Evolutionary conservation across 2,888 invertebrate genomes (phyloP), one percentile per base, ranked within the genome.

Genomic region (Axea sp.): DNA sequence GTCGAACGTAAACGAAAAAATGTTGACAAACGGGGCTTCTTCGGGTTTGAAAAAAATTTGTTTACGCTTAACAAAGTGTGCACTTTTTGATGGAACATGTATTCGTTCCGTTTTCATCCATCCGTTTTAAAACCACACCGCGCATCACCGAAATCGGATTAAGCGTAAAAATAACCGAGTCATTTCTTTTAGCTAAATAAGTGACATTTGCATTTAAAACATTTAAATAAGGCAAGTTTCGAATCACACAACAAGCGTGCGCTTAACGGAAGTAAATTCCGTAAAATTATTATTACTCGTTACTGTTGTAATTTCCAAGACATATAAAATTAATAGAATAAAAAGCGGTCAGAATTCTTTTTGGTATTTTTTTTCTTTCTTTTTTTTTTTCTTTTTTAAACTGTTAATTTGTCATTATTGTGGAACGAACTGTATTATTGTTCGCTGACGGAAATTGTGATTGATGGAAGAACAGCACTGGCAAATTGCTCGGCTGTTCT

Each of bases 401-500:
- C n/a, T n/a, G n/a, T n/a, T n/a, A n/a, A n/a, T n/a, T n/a, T n/a
- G n/a, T n/a, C n/a, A n/a, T n/a, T n/a, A n/a, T n/a, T n/a, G n/a
- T n/a, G n/a, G n/a, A n/a, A n/a, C n/a, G n/a, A n/a, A n/a, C n/a
- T n/a, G n/a, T n/a, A n/a, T n/a, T n/a, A n/a, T n/a, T n/a, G n/a
- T n/a, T n/a, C n/a, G 24, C 26, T 17, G 15, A 17, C 12, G 17
- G 51, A 33, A 68, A 43, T 35, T 53, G 45, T 19, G 24, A 55
- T 53, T 30, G 55, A 22, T 35, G 47, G 37, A 26, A 30, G 39
- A 12, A 24, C n/a, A 24, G 30, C 45, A 45, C 62, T 35, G 60
- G 62, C 49, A 64, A 72, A 72, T 72, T 64, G 64, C 51, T 49
- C 22, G 57, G 33, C 57, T 45, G 71, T 47, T 43, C 28, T 11